Percentiles rank a stretch among this genome's conserved stretches.
These are phyloP conservation scores for Ceyx melanurus DNA, from an alignment of 2,113 vertebrate species.

Conservation along the genomic window DNA sequence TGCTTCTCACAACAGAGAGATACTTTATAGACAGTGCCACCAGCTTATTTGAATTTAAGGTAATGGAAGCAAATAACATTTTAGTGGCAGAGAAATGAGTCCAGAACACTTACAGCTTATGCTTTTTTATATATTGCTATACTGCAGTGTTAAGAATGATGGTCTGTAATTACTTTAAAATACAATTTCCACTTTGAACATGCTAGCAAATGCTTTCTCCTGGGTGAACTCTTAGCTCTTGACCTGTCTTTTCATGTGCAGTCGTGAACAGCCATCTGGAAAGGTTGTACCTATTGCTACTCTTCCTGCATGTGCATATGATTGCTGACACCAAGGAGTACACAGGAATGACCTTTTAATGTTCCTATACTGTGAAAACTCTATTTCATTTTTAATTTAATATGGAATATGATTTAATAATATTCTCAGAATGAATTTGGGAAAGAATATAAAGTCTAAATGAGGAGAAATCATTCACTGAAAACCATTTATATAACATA, in stretches of 20 bases:
- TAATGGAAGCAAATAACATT: constrained; percentile 53
- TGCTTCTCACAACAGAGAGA: background rate
- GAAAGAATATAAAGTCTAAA: constrained; percentile 30
- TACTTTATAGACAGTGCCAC: background rate
- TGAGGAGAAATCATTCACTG: background rate
- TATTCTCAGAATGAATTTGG: constrained; percentile 24
- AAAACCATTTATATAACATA: constrained; percentile 6
- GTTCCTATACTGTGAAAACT: background rate
- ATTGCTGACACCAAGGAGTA: constrained; percentile 3
- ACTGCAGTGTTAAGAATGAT: constrained; percentile 39
- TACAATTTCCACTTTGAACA: constrained; percentile 25
- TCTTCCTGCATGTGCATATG: background rate
- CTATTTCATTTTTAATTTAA: constrained; percentile 48
- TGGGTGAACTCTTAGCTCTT: constrained; percentile 29
- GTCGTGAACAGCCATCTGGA: constrained; percentile 1
- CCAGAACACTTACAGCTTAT: constrained; percentile 21
- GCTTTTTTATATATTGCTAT: constrained; percentile 37
- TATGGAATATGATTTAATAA: constrained; percentile 30
- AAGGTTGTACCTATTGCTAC: background rate
- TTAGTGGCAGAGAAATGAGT: constrained; percentile 47
- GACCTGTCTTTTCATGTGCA: background rate
- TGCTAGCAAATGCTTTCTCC: constrained; percentile 6
- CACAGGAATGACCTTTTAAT: constrained; percentile 18
- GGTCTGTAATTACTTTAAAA: constrained; percentile 51
- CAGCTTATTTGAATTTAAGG: constrained; percentile 18